phyloP scores from a whole-genome alignment of 2,797 vertebrate genomes.

The Peromyscus attwateri region DNA sequence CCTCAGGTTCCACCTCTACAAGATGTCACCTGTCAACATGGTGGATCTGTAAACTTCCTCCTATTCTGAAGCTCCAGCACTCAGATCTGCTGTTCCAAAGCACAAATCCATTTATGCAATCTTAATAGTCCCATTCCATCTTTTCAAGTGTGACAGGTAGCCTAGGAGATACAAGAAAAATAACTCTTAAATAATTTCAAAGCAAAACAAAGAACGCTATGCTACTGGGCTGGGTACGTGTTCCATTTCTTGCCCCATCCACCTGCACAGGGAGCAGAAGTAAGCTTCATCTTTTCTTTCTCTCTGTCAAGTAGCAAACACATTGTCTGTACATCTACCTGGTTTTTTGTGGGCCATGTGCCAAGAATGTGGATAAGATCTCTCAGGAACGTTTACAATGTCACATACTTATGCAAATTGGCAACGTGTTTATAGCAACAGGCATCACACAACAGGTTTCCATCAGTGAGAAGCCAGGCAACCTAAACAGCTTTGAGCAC shows the following conservation, averaged over 20 bases:
- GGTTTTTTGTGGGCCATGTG: conserved; percentile 85
- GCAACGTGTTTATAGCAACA: conserved; percentile 98
- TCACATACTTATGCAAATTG: conserved; percentile 94
- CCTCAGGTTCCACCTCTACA: conserved; percentile 9
- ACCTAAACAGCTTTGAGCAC: conserved; percentile 7
- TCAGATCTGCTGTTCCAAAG: conserved; percentile 41
- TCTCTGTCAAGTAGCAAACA: conserved; percentile 62
- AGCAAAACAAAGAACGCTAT: conserved; percentile 68
- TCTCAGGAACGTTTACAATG: conserved; percentile 95
- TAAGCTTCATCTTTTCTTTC: not conserved
- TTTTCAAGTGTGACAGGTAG: conserved; percentile 66
- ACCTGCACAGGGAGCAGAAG: conserved; percentile 67
- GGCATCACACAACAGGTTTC: conserved; percentile 95
- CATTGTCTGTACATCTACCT: conserved; percentile 84
- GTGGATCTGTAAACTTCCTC: not conserved
- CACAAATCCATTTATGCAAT: conserved; percentile 53
- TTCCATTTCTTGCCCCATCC: conserved; percentile 72
- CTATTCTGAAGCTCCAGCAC: not conserved
- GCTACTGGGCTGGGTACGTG: not conserved
- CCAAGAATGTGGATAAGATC: conserved; percentile 95
- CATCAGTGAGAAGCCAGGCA: conserved; percentile 76
- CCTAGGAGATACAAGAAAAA: conserved; percentile 74
- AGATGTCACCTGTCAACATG: not conserved
- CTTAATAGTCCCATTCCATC: not conserved
- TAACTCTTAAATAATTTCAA: conserved; percentile 65